These are phyloP conservation scores for Xenops minutus DNA, from an alignment of 2,797 vertebrate species.

Conservation along the genomic window DNA sequence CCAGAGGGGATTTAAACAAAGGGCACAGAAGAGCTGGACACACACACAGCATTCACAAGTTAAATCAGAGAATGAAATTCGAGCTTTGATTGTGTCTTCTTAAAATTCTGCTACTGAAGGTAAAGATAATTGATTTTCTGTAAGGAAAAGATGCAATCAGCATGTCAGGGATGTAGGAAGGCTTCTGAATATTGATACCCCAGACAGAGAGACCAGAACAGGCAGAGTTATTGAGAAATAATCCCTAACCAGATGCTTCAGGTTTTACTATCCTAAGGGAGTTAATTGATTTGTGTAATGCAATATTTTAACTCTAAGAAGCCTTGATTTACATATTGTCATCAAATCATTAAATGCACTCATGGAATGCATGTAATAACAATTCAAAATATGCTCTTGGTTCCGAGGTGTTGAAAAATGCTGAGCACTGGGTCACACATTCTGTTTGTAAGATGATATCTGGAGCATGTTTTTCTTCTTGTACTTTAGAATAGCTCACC, in stretches of 20 bases:
- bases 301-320: background rate
- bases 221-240: background rate
- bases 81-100: background rate
- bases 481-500: background rate
- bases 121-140: slow-evolving; percentile 24
- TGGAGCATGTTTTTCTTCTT: background rate
- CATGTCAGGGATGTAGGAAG: background rate
- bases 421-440: background rate
- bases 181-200: slow-evolving; percentile 32
- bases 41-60: background rate
- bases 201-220: background rate
- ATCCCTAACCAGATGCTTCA: background rate
- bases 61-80: background rate
- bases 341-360: background rate
- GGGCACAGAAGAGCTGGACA: background rate
- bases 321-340: background rate
- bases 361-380: background rate
- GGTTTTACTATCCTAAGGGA: background rate
- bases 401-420: background rate
- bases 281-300: background rate
- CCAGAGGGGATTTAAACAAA: background rate
- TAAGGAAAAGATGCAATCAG: slow-evolving; percentile 31
- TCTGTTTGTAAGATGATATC: background rate
- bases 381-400: background rate
- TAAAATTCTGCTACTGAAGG: slow-evolving; percentile 15